Conservation (phyloP, 1,140 invertebrate species). For the Fragariocoptes setiger region DNA sequence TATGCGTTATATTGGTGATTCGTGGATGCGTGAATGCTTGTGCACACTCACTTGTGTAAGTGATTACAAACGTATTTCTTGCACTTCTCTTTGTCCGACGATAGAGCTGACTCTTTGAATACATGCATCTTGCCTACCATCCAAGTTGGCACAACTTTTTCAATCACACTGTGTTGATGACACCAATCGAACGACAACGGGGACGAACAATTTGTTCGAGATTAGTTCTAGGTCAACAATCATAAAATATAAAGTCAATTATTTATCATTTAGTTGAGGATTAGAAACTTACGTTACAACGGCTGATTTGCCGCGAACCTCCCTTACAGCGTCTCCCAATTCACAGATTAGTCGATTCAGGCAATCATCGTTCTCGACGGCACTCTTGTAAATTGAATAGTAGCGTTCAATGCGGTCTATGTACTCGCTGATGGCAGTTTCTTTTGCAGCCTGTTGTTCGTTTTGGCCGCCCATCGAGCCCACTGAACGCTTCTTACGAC, state of each 20-base stretch:
- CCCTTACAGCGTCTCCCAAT: slow-evolving; percentile 13
- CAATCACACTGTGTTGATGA: slow-evolving; percentile 10
- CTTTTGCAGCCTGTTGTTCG: neutral
- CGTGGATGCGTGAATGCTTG: no score
- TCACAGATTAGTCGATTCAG: slow-evolving; percentile 15
- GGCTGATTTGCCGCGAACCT: slow-evolving; percentile 13
- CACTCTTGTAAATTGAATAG: slow-evolving; percentile 12
- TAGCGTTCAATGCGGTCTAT: slow-evolving; percentile 12
- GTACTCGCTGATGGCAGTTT: slow-evolving; percentile 9
- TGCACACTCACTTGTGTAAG: no score
- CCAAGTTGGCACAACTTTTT: slow-evolving; percentile 13
- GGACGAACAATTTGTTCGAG: neutral
- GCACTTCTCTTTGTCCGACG: slow-evolving; percentile 12
- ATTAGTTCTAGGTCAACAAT: neutral
- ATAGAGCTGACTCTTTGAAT: slow-evolving; percentile 12
- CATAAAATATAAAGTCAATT: slow-evolving; percentile 1
- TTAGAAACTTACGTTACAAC: slow-evolving; percentile 12
- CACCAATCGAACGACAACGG: neutral
- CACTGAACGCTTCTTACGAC: slow-evolving; percentile 5
- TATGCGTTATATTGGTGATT: no score
- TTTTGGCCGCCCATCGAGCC: slow-evolving; percentile 5
- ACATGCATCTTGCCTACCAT: slow-evolving; percentile 13
- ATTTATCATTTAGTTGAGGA: neutral
- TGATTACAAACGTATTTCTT: slow-evolving; percentile 13
- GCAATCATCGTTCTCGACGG: slow-evolving; percentile 14